Evolutionary conservation across 2,113 vertebrate species (phyloP), one percentile per base, ranked within the genome.

Genomic region (Donacobius atricapilla): DNA sequence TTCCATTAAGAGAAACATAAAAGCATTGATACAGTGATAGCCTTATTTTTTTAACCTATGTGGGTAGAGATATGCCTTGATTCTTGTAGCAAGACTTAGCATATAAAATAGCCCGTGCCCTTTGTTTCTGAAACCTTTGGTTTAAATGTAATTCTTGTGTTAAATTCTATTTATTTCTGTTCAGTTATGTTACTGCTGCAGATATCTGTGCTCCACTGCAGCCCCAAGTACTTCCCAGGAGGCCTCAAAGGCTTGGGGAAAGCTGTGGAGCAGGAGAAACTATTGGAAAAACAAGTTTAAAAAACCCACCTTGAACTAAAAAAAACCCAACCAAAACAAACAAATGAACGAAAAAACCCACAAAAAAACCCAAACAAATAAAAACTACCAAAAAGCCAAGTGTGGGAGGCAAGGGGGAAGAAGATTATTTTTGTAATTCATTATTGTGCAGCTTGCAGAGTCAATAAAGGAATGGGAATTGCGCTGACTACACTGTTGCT

Each of bases 161-260:
- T 27, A 64, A 54, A 68, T 31, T 47, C 33, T n/a, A 2, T 54
- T 83, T 78, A 20, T 69, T 85, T 82, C 28, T 37, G 19, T 31
- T 70, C 40, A 35, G 47, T 63, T 66, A 10, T 37, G 21, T 66
- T 58, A 24, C 23, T 48, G 3, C 33, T 84, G 27, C 48, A 73
- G 44, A 13, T 8, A 27, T 23, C 51, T 40, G 18, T 82, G 21
- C 23, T 68, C 44, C 17, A 3, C 10, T 18, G 11, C 21, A 57
- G 30, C 31, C 37, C 33, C 0, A 1, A 20, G 21, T 4, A 2
- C 35, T 81, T 81, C 18, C 14, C 1, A 35, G 27, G 33, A 61
- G 10, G 7, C 22, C n/a, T 37, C n/a, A 57, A 69, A 69, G 15
- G 27, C 53, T 25, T 3, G 1, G 8, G 15, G 3, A 13, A 83